Percentiles rank a stretch among this genome's conserved stretches.
Conservation (phyloP, 2,888 invertebrate genomes). For the Drosophila kanekoi region DNA sequence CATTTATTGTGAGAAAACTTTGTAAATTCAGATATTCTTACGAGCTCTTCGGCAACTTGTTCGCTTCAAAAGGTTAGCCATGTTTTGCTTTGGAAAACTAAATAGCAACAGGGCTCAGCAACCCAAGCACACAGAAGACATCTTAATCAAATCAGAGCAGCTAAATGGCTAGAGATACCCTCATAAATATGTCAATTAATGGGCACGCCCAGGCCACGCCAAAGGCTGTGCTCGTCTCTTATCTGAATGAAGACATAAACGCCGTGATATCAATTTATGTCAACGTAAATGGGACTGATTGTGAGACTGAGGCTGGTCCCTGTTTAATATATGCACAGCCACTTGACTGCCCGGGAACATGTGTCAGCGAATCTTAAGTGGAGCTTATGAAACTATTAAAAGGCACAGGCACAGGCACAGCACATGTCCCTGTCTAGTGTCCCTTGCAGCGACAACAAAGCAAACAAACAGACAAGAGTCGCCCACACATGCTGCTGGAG, state of each 20-base stretch:
- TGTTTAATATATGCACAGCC: slow-evolving; percentile 73
- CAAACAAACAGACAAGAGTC: slow-evolving; percentile 38
- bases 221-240: slow-evolving; percentile 46
- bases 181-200: slow-evolving; percentile 82
- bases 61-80: slow-evolving; percentile 8
- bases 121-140: slow-evolving; percentile 33
- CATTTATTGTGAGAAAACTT: too few relatives aligned
- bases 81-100: slow-evolving; percentile 2
- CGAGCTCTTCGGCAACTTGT: too few relatives aligned
- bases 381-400: slow-evolving; percentile 85
- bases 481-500: slow-evolving; percentile 30
- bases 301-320: slow-evolving; percentile 13
- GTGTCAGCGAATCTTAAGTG: slow-evolving; percentile 85
- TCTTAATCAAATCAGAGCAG: slow-evolving; percentile 70
- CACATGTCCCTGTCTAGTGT: slow-evolving; percentile 44
- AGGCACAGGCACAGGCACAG: slow-evolving; percentile 52
- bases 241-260: slow-evolving; percentile 81
- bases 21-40: too few relatives aligned
- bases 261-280: slow-evolving; percentile 83
- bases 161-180: slow-evolving; percentile 68
- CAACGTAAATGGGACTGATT: slow-evolving; percentile 79
- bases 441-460: slow-evolving; percentile 42
- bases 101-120: slow-evolving; percentile 2
- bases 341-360: slow-evolving; percentile 83
- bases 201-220: slow-evolving; percentile 48